A percentile compares a stretch with the other conserved stretches of the same genome.
phyloP scores from a whole-genome alignment of 92 coral and sea anemone genomes.

The Pocillopora meandrina region DNA sequence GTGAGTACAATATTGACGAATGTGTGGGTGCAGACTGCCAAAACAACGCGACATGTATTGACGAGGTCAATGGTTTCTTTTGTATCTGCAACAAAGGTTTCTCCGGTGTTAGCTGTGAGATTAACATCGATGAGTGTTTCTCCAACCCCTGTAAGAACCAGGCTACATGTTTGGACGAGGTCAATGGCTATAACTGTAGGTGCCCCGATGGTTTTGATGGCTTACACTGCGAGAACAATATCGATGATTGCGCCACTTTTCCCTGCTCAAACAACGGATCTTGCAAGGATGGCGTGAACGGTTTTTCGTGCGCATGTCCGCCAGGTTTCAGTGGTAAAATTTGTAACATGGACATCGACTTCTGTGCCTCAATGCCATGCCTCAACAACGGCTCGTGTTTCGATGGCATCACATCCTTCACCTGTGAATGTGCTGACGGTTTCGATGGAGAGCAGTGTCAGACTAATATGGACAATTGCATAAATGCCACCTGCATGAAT shows the following conservation, averaged over 20 bases:
- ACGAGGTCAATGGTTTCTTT: constrained; percentile 13
- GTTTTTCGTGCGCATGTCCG: constrained; percentile 16
- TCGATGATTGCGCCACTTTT: constrained; percentile 6
- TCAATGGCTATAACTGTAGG: constrained; percentile 1
- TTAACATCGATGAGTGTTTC: constrained; percentile 35
- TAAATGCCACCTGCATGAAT: constrained; percentile 32
- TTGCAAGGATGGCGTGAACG: constrained; percentile 14
- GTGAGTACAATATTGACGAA: constrained; percentile 62
- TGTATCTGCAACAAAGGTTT: constrained; percentile 74
- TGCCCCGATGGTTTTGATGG: constrained; percentile 12
- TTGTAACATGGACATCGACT: constrained; percentile 51
- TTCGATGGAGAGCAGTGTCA: constrained; percentile 31
- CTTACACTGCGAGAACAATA: constrained; percentile 8
- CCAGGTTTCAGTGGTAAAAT: constrained; percentile 45
- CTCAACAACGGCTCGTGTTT: constrained; percentile 34
- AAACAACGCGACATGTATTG: constrained; percentile 39
- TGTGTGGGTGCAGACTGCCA: constrained; percentile 69
- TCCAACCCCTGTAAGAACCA: constrained; percentile 50
- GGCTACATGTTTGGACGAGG: constrained; percentile 8
- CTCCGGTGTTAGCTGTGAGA: constrained; percentile 63
- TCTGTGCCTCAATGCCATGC: constrained; percentile 35
- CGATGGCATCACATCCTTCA: constrained; percentile 27
- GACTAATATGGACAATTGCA: constrained; percentile 40
- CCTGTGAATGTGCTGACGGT: constrained; percentile 47
- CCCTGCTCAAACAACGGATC: constrained; percentile 31